These are phyloP conservation scores for Danio jaintianensis DNA, from an alignment of 2,797 vertebrate genomes.

Conservation along the genomic window DNA sequence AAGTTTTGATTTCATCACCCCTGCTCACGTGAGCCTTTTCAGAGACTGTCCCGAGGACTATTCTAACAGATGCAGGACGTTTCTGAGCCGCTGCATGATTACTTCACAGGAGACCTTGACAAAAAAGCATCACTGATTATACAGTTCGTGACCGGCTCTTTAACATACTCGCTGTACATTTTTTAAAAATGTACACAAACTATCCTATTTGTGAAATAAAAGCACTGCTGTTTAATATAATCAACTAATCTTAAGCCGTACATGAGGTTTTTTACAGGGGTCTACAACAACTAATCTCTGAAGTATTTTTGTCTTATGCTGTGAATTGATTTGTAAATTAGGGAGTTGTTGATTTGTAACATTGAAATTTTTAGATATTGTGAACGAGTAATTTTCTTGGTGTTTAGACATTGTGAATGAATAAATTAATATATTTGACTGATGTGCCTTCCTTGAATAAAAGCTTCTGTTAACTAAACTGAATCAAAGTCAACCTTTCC, in stretches of 20 bases:
- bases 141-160: not conserved
- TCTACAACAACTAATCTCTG: not conserved
- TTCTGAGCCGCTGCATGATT: slow-evolving; percentile 84
- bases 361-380: slow-evolving; percentile 57
- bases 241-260: not conserved
- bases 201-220: slow-evolving; percentile 32
- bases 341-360: slow-evolving; percentile 53
- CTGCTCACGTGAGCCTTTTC: slow-evolving; percentile 88
- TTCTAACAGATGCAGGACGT: slow-evolving; percentile 79
- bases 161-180: slow-evolving; percentile 40
- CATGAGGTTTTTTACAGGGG: not conserved
- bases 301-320: slow-evolving; percentile 50
- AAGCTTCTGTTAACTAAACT: slow-evolving; percentile 52
- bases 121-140: slow-evolving; percentile 59
- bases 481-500: not conserved
- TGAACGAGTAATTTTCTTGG: slow-evolving; percentile 35
- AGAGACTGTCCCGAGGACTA: slow-evolving; percentile 87
- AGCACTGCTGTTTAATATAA: slow-evolving; percentile 43
- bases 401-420: slow-evolving; percentile 48
- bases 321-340: slow-evolving; percentile 55
- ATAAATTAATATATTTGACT: slow-evolving; percentile 66
- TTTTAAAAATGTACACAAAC: not conserved
- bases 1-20: slow-evolving; percentile 86
- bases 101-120: slow-evolving; percentile 52
- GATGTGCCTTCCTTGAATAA: slow-evolving; percentile 81